These are phyloP conservation scores for Drosophila percnosoma DNA, from an alignment of 2,888 invertebrate genomes.

Conservation along the genomic window DNA sequence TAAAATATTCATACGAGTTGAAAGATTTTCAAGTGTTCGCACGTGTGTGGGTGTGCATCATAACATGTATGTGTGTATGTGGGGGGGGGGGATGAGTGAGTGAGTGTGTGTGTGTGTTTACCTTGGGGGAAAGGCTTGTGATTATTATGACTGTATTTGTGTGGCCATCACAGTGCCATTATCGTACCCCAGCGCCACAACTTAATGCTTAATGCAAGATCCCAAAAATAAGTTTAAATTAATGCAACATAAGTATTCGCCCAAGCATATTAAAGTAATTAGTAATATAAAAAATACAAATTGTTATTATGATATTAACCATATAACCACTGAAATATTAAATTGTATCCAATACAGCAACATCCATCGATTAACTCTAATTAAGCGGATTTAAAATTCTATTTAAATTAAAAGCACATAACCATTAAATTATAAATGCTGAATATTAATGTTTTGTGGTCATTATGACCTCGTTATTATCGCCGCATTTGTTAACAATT, in stretches of 20 bases:
- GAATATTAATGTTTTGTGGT: background rate
- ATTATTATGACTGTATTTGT: slow-evolving; percentile 47
- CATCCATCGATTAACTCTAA: background rate
- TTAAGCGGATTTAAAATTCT: background rate
- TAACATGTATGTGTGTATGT: slow-evolving; percentile 32
- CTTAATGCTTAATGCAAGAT: slow-evolving; percentile 30
- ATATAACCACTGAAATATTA: background rate
- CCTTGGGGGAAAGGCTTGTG: slow-evolving; percentile 12
- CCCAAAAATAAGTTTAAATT: slow-evolving; percentile 3
- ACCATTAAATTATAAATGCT: background rate
- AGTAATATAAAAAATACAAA: background rate
- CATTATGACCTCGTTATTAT: slow-evolving; percentile 12
- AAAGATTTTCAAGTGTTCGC: slow-evolving; percentile 69
- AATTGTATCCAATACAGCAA: background rate
- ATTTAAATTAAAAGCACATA: background rate
- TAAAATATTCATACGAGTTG: slow-evolving; percentile 74
- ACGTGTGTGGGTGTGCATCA: slow-evolving; percentile 63
- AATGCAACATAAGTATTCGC: background rate
- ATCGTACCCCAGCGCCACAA: slow-evolving; percentile 11
- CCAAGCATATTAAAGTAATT: background rate
- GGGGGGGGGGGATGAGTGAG: slow-evolving; percentile 41
- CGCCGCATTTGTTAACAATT: slow-evolving; percentile 47
- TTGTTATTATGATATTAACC: background rate
- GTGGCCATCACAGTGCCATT: slow-evolving; percentile 23
- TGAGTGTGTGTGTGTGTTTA: slow-evolving; percentile 15